Conservation (phyloP, 1,140 invertebrate species). For the Eupeodes corollae region DNA sequence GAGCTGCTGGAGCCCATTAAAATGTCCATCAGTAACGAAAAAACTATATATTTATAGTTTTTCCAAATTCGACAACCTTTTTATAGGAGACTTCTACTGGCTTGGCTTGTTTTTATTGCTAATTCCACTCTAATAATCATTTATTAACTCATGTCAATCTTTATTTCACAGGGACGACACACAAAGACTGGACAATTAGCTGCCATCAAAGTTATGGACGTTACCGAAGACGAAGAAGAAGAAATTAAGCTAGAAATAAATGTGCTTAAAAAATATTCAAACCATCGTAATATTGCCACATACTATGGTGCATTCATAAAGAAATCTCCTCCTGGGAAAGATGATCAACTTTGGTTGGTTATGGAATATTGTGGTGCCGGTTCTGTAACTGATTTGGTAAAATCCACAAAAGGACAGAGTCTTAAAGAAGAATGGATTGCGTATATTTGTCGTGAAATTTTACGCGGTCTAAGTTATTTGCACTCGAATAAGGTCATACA, state of each 20-base stretch:
- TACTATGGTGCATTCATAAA: slow-evolving; percentile 99
- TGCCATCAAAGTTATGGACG: slow-evolving; percentile 99
- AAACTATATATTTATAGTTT: no score
- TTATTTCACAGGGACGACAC: slow-evolving; percentile 73
- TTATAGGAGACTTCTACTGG: no score
- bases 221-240: slow-evolving; percentile 99
- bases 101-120: no score
- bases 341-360: slow-evolving; percentile 98
- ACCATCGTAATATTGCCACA: slow-evolving; percentile 98
- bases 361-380: slow-evolving; percentile 99
- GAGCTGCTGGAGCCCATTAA: no score
- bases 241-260: slow-evolving; percentile 99
- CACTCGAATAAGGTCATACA: slow-evolving; percentile 99
- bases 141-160: slow-evolving; percentile 2
- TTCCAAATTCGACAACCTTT: no score
- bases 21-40: no score
- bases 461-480: slow-evolving; percentile 91
- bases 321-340: slow-evolving; percentile 95
- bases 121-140: background rate
- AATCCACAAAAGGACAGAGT: slow-evolving; percentile 95
- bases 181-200: slow-evolving; percentile 98
- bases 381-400: slow-evolving; percentile 97
- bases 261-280: slow-evolving; percentile 97
- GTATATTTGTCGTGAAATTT: slow-evolving; percentile 95
- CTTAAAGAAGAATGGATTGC: slow-evolving; percentile 99